phyloP scores from a whole-genome alignment of 2,888 invertebrate genomes.

The Apoda limacodes region DNA sequence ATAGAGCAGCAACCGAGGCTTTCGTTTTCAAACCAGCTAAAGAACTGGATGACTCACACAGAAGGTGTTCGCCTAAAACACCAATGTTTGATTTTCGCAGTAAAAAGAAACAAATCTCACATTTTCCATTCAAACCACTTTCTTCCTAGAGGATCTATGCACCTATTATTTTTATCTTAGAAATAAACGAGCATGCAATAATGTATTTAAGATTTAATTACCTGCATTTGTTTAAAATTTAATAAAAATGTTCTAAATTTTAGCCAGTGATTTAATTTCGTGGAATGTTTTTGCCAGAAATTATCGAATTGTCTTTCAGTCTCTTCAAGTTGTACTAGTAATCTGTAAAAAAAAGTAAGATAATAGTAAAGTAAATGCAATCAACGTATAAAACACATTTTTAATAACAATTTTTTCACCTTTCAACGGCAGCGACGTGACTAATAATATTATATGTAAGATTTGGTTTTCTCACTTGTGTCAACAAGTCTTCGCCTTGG shows the following conservation, averaged over 20 bases:
- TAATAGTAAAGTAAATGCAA: not conserved
- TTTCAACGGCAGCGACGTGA: conserved; percentile 93
- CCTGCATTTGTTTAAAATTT: conserved; percentile 91
- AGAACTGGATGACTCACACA: conserved; percentile 36
- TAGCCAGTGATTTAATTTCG: conserved; percentile 89
- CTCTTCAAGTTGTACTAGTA: conserved; percentile 93
- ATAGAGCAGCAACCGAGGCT: conserved; percentile 40
- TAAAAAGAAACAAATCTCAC: conserved; percentile 29
- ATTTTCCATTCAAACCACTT: conserved; percentile 49
- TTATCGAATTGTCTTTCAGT: conserved; percentile 94
- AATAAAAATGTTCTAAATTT: conserved; percentile 94
- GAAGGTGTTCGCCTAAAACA: conserved; percentile 47
- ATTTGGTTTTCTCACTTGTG: conserved; percentile 77
- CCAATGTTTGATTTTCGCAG: conserved; percentile 56
- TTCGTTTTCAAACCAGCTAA: conserved; percentile 53
- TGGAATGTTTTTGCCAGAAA: conserved; percentile 94
- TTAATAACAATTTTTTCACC: conserved; percentile 57
- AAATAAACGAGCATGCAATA: conserved; percentile 17
- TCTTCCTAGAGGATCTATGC: conserved; percentile 27
- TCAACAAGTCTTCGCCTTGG: conserved; percentile 89
- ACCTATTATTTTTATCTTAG: conserved; percentile 10
- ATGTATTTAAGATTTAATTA: conserved; percentile 30
- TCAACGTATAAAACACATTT: not conserved
- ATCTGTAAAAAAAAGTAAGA: conserved; percentile 67
- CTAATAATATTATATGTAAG: conserved; percentile 78